These are phyloP conservation scores for Leucania comma DNA, from an alignment of 2,888 invertebrate genomes.

Conservation along the genomic window DNA sequence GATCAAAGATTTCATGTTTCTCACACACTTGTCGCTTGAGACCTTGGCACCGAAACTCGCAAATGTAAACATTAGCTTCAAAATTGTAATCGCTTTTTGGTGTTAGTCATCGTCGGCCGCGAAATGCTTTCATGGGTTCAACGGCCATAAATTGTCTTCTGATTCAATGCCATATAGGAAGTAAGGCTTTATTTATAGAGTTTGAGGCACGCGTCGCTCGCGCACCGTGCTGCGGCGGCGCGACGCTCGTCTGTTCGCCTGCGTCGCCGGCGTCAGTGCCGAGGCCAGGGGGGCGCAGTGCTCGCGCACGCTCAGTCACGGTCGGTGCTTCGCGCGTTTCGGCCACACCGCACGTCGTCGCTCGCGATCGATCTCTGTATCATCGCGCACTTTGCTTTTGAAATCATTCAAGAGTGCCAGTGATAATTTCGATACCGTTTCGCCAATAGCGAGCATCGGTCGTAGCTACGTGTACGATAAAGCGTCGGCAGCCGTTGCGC, in stretches of 20 bases:
- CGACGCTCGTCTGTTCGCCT: constrained; percentile 52
- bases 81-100: constrained; percentile 60
- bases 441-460: constrained; percentile 80
- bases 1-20: too few species aligned
- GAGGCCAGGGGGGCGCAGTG: constrained; percentile 73
- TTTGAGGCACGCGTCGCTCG: constrained; percentile 75
- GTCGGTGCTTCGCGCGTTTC: constrained; percentile 74
- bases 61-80: constrained; percentile 61
- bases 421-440: constrained; percentile 84
- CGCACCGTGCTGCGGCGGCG: constrained; percentile 60
- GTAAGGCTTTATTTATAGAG: constrained; percentile 88
- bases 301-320: constrained; percentile 74
- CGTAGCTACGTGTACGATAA: constrained; percentile 76
- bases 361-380: constrained; percentile 67
- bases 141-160: constrained; percentile 87
- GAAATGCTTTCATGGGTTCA: constrained; percentile 87
- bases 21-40: constrained; percentile 45
- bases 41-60: constrained; percentile 77
- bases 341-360: constrained; percentile 62
- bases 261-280: constrained; percentile 63
- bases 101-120: constrained; percentile 75
- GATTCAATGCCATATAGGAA: constrained; percentile 86
- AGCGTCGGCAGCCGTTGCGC: constrained; percentile 68
- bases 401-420: constrained; percentile 81
- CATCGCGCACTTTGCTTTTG: constrained; percentile 76